Evolutionary conservation across 2,888 invertebrate genomes (phyloP).

Genomic region (Andrena fulva): DNA sequence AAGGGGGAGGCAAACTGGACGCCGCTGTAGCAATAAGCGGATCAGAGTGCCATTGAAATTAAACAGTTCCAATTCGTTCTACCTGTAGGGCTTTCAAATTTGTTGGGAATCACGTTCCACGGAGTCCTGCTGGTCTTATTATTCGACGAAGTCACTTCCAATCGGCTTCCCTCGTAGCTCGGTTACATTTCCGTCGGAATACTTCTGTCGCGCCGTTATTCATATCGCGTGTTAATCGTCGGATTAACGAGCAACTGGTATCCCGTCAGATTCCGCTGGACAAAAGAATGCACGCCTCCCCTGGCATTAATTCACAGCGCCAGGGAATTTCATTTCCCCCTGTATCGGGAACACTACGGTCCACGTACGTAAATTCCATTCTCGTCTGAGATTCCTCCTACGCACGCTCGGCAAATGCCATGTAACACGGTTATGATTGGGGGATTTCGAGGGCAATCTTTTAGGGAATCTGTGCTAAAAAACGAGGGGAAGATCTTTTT

Average conservation of each 20-base stretch:
- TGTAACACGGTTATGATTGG: constrained; percentile 35
- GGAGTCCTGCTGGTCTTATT: not conserved
- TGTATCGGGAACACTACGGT: not conserved
- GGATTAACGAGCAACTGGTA: constrained; percentile 13
- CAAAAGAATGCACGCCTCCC: constrained; percentile 13
- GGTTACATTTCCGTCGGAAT: not conserved
- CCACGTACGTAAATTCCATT: constrained; percentile 25
- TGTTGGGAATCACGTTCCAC: not conserved
- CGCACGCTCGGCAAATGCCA: not conserved
- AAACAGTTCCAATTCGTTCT: no score
- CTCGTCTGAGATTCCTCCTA: not conserved
- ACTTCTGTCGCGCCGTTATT: not conserved
- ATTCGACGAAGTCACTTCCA: not conserved
- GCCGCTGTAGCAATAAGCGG: no score
- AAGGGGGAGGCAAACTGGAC: no score
- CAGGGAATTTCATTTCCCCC: constrained; percentile 43
- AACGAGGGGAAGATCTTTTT: not conserved
- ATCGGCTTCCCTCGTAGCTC: not conserved
- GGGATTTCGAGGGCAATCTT: constrained; percentile 18
- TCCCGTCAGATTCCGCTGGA: not conserved
- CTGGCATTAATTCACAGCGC: constrained; percentile 35
- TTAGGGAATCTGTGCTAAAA: not conserved
- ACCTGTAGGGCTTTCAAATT: no score
- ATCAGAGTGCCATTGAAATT: no score
- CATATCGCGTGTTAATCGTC: not conserved